phyloP scores from a whole-genome alignment of 30 jellyfish, hydroid and myxozoan genomes.

The Hydra vulgaris region DNA sequence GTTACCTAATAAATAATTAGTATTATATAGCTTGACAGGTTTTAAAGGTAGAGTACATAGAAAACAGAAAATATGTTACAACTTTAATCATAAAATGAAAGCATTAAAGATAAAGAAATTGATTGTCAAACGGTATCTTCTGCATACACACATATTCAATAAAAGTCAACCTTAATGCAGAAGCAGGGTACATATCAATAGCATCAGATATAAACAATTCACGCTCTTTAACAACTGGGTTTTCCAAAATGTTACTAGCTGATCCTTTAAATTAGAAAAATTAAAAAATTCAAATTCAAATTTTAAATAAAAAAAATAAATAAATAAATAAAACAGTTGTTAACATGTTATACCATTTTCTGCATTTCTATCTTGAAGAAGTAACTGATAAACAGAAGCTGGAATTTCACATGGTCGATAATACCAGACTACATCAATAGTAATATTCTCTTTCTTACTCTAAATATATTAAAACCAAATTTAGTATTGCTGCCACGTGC shows the following conservation, averaged over 20 bases:
- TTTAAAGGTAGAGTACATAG: too few species aligned
- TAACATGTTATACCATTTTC: constrained; percentile 61
- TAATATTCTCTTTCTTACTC: constrained; percentile 87
- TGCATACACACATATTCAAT: too few species aligned
- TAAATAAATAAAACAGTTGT: background rate
- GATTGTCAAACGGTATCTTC: too few species aligned
- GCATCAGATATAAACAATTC: constrained; percentile 93
- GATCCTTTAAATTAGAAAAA: constrained; percentile 18
- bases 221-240: constrained; percentile 86
- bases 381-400: constrained; percentile 86
- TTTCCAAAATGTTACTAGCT: constrained; percentile 77
- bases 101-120: too few species aligned
- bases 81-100: too few species aligned
- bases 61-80: too few species aligned
- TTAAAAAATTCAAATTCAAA: background rate
- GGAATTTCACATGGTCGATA: constrained; percentile 99
- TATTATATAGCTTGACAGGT: too few species aligned
- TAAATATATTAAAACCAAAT: constrained; percentile 27
- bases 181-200: constrained; percentile 83
- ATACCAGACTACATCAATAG: constrained; percentile 94
- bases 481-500: too few species aligned
- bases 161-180: constrained; percentile 75
- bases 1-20: too few species aligned
- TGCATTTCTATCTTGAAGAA: constrained; percentile 89
- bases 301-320: background rate